These are phyloP conservation scores for Pterophyllum scalare DNA, from an alignment of 2,113 vertebrate genomes.

Conservation along the genomic window DNA sequence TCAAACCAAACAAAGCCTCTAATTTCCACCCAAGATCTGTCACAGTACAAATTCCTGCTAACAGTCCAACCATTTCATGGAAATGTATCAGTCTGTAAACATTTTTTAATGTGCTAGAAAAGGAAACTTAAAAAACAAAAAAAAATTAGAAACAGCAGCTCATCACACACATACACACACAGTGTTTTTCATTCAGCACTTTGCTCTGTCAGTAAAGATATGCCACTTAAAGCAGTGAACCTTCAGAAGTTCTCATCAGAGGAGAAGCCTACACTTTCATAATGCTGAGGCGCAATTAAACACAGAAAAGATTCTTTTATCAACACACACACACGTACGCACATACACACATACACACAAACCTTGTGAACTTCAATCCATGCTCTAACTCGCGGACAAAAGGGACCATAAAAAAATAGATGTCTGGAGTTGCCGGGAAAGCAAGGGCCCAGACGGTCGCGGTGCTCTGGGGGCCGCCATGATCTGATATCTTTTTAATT, in stretches of 20 bases:
- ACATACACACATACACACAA: slow-evolving; percentile 33
- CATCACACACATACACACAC: slow-evolving; percentile 16
- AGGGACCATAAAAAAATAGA: slow-evolving; percentile 64
- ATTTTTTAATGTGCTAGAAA: not conserved
- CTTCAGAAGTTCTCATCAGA: slow-evolving; percentile 80
- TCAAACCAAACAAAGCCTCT: not conserved
- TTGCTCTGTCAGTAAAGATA: slow-evolving; percentile 68
- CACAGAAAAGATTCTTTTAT: slow-evolving; percentile 69
- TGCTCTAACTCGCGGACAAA: slow-evolving; percentile 78
- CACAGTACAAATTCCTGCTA: too few relatives aligned
- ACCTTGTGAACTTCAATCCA: slow-evolving; percentile 77
- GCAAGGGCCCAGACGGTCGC: slow-evolving; percentile 56
- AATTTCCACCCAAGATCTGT: not conserved
- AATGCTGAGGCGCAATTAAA: slow-evolving; percentile 80
- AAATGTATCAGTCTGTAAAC: not conserved
- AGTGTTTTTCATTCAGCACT: slow-evolving; percentile 50
- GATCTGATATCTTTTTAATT: slow-evolving; percentile 89
- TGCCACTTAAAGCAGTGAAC: slow-evolving; percentile 65
- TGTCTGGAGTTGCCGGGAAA: slow-evolving; percentile 72
- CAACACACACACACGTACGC: slow-evolving; percentile 41
- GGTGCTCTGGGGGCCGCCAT: slow-evolving; percentile 79
- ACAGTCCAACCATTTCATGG: not conserved
- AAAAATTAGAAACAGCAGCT: not conserved
- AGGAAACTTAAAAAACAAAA: not conserved
- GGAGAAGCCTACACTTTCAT: slow-evolving; percentile 63